phyloP scores from a whole-genome alignment of 2,797 vertebrate species.

The Todus mexicanus region DNA sequence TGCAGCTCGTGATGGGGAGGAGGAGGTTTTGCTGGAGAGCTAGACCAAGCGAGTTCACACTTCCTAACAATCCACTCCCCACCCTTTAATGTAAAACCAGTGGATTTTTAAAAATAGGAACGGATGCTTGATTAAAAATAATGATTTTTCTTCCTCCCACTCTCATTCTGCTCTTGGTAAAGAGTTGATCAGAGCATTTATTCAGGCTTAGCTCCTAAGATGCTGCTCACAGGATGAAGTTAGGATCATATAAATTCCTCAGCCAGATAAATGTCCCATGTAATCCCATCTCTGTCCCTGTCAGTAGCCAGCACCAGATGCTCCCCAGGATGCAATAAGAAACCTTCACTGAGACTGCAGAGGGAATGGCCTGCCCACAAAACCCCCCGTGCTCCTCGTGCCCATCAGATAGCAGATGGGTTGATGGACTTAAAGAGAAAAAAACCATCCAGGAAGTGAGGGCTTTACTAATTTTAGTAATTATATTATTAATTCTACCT shows the following conservation, averaged over 20 bases:
- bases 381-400: neutral
- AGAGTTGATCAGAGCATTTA: neutral
- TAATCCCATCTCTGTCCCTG: neutral
- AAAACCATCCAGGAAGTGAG: fast-evolving
- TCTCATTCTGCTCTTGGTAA: neutral
- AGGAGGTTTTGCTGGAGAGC: neutral
- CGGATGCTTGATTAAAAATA: neutral
- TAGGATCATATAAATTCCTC: conserved; percentile 5
- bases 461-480: neutral
- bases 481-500: neutral
- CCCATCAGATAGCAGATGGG: neutral
- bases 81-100: neutral
- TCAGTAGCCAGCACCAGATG: neutral
- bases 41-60: neutral
- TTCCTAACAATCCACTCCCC: too few species aligned
- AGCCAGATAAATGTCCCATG: neutral
- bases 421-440: neutral
- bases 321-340: neutral
- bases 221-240: neutral
- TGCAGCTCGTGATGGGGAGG: neutral
- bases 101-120: neutral
- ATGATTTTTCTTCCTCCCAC: neutral
- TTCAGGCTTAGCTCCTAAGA: neutral
- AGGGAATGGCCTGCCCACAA: neutral
- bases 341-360: fast-evolving